Conservation (phyloP, 2,888 invertebrate species). For the Lasioglossum vierecki region DNA sequence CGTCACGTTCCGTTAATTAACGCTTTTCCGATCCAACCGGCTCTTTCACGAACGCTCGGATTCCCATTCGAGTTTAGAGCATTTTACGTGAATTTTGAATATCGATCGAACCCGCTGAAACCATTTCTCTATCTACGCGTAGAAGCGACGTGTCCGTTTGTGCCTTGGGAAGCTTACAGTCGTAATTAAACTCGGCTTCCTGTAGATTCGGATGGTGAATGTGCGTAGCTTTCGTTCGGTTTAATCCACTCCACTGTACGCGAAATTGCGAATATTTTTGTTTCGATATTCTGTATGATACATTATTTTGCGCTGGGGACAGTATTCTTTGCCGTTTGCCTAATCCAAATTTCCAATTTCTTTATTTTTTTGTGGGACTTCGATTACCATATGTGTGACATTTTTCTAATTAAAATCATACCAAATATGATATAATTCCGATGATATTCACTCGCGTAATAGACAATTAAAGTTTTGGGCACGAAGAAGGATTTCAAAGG, state of each 20-base stretch:
- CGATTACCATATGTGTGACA: too few species aligned
- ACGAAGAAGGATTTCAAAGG: too few species aligned
- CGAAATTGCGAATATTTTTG: neutral
- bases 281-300: neutral
- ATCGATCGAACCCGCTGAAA: neutral
- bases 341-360: too few species aligned
- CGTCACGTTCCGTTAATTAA: conserved; percentile 45
- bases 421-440: too few species aligned
- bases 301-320: too few species aligned
- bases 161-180: neutral
- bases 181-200: neutral
- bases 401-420: too few species aligned
- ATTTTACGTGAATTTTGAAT: neutral
- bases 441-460: too few species aligned
- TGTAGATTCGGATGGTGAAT: neutral
- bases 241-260: neutral
- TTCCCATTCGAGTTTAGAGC: neutral
- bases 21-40: neutral
- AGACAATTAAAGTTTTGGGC: too few species aligned
- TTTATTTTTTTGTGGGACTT: too few species aligned
- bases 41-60: neutral
- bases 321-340: too few species aligned
- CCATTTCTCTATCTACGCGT: neutral
- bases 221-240: neutral
- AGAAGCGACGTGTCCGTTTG: neutral